phyloP scores from a whole-genome alignment of 1,140 invertebrate species.

The Thrips palmi region DNA sequence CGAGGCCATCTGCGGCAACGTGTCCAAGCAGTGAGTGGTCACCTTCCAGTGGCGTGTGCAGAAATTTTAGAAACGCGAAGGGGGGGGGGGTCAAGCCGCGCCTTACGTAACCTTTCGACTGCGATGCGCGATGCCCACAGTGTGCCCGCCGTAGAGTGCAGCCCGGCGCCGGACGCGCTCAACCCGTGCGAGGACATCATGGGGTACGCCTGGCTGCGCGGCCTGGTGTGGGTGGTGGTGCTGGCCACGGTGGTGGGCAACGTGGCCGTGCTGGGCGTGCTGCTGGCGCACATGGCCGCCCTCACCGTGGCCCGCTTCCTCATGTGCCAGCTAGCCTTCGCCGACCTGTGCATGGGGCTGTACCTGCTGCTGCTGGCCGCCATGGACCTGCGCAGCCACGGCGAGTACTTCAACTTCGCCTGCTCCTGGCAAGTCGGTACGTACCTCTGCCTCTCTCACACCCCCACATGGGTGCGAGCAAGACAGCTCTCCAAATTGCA shows the following conservation, averaged over 20 bases:
- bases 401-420: conserved; percentile 46
- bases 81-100: too few species aligned
- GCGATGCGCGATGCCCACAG: too few species aligned
- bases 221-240: conserved; percentile 40
- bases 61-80: too few species aligned
- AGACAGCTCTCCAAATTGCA: too few species aligned
- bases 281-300: conserved; percentile 20
- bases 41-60: not conserved
- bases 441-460: too few species aligned
- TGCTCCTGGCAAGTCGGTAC: conserved; percentile 43
- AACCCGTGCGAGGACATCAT: conserved; percentile 51
- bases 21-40: conserved; percentile 16
- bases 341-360: conserved; percentile 43
- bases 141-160: conserved; percentile 31
- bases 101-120: too few species aligned
- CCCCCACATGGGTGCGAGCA: too few species aligned
- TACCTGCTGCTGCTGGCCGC: conserved; percentile 42
- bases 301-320: conserved; percentile 41
- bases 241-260: conserved; percentile 34
- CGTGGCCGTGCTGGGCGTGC: conserved; percentile 32
- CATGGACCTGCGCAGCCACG: conserved; percentile 36
- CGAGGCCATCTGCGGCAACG: conserved; percentile 21
- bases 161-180: conserved; percentile 37
- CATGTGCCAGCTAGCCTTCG: conserved; percentile 46
- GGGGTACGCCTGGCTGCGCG: conserved; percentile 23